These are phyloP conservation scores for Ciconia stormi DNA, from an alignment of 2,113 vertebrate genomes.

Conservation along the genomic window DNA sequence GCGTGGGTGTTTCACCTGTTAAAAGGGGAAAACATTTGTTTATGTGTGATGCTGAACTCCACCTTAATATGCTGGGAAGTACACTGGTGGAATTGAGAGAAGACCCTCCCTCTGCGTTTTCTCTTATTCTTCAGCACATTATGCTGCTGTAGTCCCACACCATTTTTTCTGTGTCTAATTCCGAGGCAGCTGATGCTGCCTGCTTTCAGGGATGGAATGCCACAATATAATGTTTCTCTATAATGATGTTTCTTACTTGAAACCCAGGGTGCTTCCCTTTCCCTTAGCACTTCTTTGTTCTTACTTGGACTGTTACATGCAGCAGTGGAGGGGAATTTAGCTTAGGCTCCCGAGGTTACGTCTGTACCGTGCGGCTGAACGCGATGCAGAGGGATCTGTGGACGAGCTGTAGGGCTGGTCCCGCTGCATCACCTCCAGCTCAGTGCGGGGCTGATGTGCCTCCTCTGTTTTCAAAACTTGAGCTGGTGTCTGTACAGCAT, in stretches of 20 bases:
- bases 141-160: rapidly evolving
- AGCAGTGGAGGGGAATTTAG: background rate
- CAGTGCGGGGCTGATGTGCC: background rate
- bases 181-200: background rate
- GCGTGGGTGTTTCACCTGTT: background rate
- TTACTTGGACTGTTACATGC: background rate
- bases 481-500: background rate
- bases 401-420: background rate
- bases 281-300: background rate
- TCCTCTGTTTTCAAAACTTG: background rate
- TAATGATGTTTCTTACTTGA: background rate
- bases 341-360: background rate
- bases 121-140: background rate
- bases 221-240: background rate
- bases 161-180: background rate
- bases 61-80: rapidly evolving
- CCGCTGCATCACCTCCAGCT: background rate
- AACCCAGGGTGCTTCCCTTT: background rate
- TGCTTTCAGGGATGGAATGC: background rate
- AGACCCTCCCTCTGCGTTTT: background rate
- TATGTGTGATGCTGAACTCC: rapidly evolving
- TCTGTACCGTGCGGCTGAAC: rapidly evolving
- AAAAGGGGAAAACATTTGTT: background rate
- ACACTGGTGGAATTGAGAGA: background rate
- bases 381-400: rapidly evolving